phyloP scores from a whole-genome alignment of 2,888 invertebrate genomes.

The Cheilosia variabilis region DNA sequence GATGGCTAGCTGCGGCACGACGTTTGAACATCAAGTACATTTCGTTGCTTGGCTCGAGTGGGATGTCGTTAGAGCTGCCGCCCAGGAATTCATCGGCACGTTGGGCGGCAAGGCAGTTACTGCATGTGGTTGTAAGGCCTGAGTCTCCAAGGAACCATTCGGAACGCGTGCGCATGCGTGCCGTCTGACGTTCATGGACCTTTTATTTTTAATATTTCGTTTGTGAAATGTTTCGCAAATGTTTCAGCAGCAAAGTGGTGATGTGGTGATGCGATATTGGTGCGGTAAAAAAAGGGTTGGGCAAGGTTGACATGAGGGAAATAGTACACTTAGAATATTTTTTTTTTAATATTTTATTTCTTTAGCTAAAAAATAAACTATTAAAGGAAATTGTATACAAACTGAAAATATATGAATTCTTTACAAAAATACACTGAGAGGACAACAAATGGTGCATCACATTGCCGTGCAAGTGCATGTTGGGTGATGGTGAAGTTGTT shows the following conservation, averaged over 20 bases:
- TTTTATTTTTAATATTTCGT: background rate
- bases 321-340: slow-evolving; percentile 67
- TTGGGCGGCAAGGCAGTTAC: slow-evolving; percentile 80
- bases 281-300: slow-evolving; percentile 64
- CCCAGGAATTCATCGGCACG: slow-evolving; percentile 78
- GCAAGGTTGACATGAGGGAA: slow-evolving; percentile 70
- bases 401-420: slow-evolving; percentile 8
- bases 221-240: slow-evolving; percentile 31
- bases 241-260: slow-evolving; percentile 41
- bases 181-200: slow-evolving; percentile 98
- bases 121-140: slow-evolving; percentile 81
- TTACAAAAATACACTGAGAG: slow-evolving; percentile 32
- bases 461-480: slow-evolving; percentile 48
- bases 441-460: slow-evolving; percentile 47
- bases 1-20: slow-evolving; percentile 61
- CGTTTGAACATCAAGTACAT: slow-evolving; percentile 79
- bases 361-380: slow-evolving; percentile 25
- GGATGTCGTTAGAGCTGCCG: slow-evolving; percentile 76
- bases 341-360: slow-evolving; percentile 34
- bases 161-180: slow-evolving; percentile 97
- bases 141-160: slow-evolving; percentile 94
- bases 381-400: slow-evolving; percentile 14
- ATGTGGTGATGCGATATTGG: slow-evolving; percentile 69
- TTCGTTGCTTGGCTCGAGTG: slow-evolving; percentile 69
- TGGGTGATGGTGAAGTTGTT: slow-evolving; percentile 33